Base-by-base conservation (phyloP, 2,113 vertebrate species). In the Castor canadensis region DNA sequence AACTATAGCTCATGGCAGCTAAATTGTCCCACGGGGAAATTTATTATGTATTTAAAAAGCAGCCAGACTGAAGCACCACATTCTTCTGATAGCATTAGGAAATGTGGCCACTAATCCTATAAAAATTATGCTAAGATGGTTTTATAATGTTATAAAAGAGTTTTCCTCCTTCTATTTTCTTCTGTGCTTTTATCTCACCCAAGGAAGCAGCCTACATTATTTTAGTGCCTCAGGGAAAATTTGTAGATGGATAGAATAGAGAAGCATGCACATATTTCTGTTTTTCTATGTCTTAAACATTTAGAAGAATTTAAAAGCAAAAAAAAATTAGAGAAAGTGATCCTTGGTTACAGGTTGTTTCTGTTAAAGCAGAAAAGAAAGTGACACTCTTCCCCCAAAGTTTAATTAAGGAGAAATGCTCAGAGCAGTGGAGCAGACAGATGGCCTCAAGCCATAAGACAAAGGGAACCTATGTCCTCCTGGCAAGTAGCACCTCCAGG, bases 121-220 rank as follows among this genome's bases (percentile, higher is more conserved):
- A 80, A 64, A 91, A 66, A 80, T 85, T 52, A 89, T 13, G 38
- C 49, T 45, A 77, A 47, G 6, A 35, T 62, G 13, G 19, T 49
- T 94, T 92, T 89, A 45, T 80, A 89, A 62, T 81, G 64, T 77
- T 80, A 40, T 64, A 32, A 72, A 79, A 94, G 77, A 52, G 60
- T 71, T 79, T 60, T 43, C 11, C 32, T 35, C 30, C 17, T 49
- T 77, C 10, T 69, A 5, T 49, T 93, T 73, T 56, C 35, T 85
- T 64, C 16, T 84, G 2, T 32, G 54, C 45, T 17, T 95, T 52
- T 58, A 22, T 58, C 32, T 77, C 71, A 77, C 62, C n/a, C 24
- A 87, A 92, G 58, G 26, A 81, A 69, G 28, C 2, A 86, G 26
- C 19, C 30, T 58, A 52, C 32, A 2, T 81, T 95, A 54, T 66